Base-by-base conservation (phyloP, 2,113 vertebrate genomes). In the Jaculus jaculus region DNA sequence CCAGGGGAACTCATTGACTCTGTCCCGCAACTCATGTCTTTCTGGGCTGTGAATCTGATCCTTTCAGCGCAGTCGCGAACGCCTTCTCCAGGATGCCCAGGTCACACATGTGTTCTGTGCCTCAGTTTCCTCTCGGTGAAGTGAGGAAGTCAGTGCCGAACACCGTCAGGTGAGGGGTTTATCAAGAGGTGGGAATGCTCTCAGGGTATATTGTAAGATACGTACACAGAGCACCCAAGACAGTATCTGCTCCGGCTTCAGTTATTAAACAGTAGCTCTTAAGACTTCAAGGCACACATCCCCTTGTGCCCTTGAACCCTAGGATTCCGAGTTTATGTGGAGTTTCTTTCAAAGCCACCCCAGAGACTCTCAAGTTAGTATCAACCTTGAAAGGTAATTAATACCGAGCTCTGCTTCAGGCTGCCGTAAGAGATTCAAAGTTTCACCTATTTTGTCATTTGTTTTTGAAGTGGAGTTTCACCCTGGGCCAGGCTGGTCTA, bases 131-230 rank as follows among this genome's bases (percentile, higher is more conserved):
- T 54, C 34, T 66, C 84, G 73, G 24, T 87, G 47, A 42, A 80
- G 20, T 30, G 39, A 47, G 17, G 39, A 47, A 15, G 7, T 24
- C 5, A 30, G 28, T 42, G 34, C 3, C 17, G 18, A 32, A 51
- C 5, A 18, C 2, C 16, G 54, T 23, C 37, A 63, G 21, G 73
- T 79, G 26, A 60, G n/a, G n/a, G n/a, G n/a, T n/a, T n/a, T n/a
- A n/a, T n/a, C n/a, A n/a, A n/a, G 84, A 26, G 8, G 21, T 20
- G 21, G 24, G 20, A 21, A 65, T 65, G 17, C 63, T 65, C 18
- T 65, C 63, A 51, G 15, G 12, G 2, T 51, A 11, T 0, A n/a
- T n/a, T n/a, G n/a, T 15, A 8, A 11, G 37, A 69, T 0, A n/a
- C n/a, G 2, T 11, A n/a, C 37, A 18, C 24, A 20, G n/a, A 81